These are phyloP conservation scores for Malurus leucopterus DNA, from an alignment of 2,797 vertebrate species.

Conservation along the genomic window DNA sequence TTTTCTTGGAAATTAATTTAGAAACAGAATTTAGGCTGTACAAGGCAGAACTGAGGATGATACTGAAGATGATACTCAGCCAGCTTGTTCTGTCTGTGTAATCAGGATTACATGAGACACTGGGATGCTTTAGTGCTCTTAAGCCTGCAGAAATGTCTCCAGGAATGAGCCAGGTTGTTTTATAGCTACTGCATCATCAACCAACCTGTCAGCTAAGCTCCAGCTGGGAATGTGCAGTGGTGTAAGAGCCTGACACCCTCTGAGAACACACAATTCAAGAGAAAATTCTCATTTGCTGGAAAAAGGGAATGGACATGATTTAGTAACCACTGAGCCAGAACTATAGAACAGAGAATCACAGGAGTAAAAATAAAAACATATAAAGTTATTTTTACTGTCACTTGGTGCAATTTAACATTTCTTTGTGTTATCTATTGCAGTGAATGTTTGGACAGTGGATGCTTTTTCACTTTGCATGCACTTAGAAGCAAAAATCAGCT, in stretches of 20 bases:
- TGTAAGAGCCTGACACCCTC: slow-evolving; percentile 16
- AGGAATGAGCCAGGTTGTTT: slow-evolving; percentile 36
- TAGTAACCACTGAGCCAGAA: slow-evolving; percentile 6
- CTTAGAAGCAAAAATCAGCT: not conserved
- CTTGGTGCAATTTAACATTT: slow-evolving; percentile 10
- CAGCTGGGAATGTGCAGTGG: slow-evolving; percentile 17
- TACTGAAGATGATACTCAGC: not conserved
- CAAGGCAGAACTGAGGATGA: not conserved
- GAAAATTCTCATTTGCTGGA: not conserved
- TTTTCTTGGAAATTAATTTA: not conserved
- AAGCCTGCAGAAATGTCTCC: slow-evolving; percentile 15
- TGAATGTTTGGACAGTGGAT: not conserved
- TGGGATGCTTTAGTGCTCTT: not conserved
- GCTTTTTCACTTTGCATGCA: not conserved
- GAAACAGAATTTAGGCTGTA: not conserved
- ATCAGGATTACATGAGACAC: slow-evolving; percentile 14
- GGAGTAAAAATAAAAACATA: slow-evolving; percentile 11
- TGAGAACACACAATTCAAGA: not conserved
- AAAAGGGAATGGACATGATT: not conserved
- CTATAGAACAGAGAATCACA: not conserved
- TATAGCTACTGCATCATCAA: slow-evolving; percentile 26
- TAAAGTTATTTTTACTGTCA: not conserved
- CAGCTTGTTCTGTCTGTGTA: not conserved
- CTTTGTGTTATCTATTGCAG: not conserved
- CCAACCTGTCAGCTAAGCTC: slow-evolving; percentile 38